Base-by-base conservation (phyloP, 2,888 invertebrate species). In the Octonoba sinensis region DNA sequence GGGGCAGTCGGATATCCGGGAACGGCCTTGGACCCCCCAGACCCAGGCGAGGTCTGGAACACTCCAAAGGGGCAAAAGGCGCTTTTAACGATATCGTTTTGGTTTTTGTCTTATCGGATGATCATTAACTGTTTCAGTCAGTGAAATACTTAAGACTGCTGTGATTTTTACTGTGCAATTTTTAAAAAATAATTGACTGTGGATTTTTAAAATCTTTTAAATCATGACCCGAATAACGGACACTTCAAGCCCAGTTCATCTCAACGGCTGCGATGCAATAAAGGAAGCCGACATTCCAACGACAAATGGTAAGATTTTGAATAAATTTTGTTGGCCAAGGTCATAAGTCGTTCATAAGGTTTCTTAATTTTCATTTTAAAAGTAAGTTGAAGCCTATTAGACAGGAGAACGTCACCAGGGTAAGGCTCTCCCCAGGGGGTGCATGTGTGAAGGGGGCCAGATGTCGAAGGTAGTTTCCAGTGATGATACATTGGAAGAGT, bases 201-300 rank as follows among this genome's bases (percentile, higher is more conserved):
- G 36, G 36, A 36, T 36, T 36, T 36, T 36, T 36, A 6, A 36
- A 36, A 36, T 13, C 60, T 13, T 46, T 20, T 20, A 13, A 27
- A 36, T 13, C n/a, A 79, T 81, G 79, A 81, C 79, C 4, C 51
- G 79, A 8, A 81, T 81, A 20, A 81, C 66, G 13, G 65, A 65
- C 20, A 56, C 73, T 4, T 67, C 79, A 47, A 81, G 79, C 69
- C 79, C 79, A 0, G 67, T 72, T 18, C 79, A 81, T n/a, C 62
- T 81, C 62, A 81, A 81, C 27, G 79, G 79, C 13, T 73, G 62
- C 4, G 79, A 81, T 56, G 62, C 79, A 8, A 62, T 62, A 1
- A 72, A 81, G 3, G 79, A 81, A n/a, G 73, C 73, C 6, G 64
- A 67, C n/a, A 16, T 81, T 16, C 79, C 79, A 3, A 73, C 60